Conservation (phyloP, 2,888 invertebrate species). For the Cosmia pyralina region DNA sequence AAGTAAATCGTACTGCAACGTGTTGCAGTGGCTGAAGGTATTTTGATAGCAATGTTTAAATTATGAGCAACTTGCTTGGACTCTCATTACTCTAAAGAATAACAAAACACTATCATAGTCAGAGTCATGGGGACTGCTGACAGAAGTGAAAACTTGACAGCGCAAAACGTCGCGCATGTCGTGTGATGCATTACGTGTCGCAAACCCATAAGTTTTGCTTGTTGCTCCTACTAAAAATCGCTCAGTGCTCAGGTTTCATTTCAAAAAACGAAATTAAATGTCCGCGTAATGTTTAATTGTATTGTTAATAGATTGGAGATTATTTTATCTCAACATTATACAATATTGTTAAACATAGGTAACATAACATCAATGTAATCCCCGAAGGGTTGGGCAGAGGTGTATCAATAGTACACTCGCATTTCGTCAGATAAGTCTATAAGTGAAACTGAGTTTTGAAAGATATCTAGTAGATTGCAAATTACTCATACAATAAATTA, state of each 20-base stretch:
- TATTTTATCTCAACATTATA: no score
- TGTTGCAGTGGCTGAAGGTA: constrained; percentile 25
- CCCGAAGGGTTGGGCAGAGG: background rate
- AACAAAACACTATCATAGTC: background rate
- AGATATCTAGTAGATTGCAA: background rate
- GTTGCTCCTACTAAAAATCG: no score
- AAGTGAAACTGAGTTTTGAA: background rate
- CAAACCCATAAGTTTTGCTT: no score
- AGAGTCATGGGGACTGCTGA: no score
- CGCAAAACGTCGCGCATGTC: no score
- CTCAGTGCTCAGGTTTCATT: no score
- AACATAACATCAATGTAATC: background rate
- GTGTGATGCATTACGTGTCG: no score
- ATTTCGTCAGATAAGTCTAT: background rate
- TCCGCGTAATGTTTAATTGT: background rate
- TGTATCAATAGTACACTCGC: background rate
- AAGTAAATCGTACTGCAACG: constrained; percentile 35
- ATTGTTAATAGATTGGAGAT: background rate
- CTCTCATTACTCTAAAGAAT: no score
- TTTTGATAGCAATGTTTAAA: constrained; percentile 26
- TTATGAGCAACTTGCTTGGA: background rate
- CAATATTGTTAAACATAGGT: background rate
- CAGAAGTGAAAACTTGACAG: no score
- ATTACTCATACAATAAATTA: background rate
- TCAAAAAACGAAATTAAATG: background rate